phyloP scores from a whole-genome alignment of 1,140 invertebrate species.

The Drosophila nigrodunni region DNA sequence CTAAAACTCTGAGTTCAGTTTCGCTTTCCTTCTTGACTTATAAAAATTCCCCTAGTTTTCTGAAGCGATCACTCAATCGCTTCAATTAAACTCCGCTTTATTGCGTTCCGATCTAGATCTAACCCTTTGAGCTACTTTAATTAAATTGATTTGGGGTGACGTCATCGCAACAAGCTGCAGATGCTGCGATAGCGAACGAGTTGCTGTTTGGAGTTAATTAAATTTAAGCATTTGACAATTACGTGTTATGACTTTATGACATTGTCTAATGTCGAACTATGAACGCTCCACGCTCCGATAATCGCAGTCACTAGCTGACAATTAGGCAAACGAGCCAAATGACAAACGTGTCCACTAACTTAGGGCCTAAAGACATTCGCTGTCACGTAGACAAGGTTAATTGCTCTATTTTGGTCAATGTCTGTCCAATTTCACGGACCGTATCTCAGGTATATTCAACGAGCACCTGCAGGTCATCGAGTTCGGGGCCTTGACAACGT shows the following conservation, averaged over 20 bases:
- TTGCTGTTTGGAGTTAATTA: slow-evolving; percentile 51
- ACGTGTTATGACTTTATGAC: slow-evolving; percentile 60
- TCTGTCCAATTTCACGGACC: slow-evolving; percentile 39
- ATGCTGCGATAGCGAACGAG: slow-evolving; percentile 67
- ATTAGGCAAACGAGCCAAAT: slow-evolving; percentile 49
- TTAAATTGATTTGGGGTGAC: slow-evolving; percentile 7
- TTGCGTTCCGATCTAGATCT: not conserved
- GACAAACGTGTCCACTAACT: slow-evolving; percentile 36
- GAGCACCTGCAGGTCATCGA: slow-evolving; percentile 39
- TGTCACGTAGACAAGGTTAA: slow-evolving; percentile 73
- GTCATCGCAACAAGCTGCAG: slow-evolving; percentile 22
- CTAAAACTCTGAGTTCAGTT: too few relatives aligned
- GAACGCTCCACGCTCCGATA: slow-evolving; percentile 42
- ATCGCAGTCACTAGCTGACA: slow-evolving; percentile 59
- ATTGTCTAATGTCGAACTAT: not conserved
- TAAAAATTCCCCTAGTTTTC: too few relatives aligned
- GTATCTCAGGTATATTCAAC: slow-evolving; percentile 34
- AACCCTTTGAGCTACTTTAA: not conserved
- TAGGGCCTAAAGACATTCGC: slow-evolving; percentile 33
- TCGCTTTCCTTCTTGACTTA: too few relatives aligned
- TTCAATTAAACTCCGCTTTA: not conserved
- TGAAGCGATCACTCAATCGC: slow-evolving; percentile 1
- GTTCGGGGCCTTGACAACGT: slow-evolving; percentile 30
- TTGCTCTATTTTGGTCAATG: slow-evolving; percentile 70
- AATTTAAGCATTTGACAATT: slow-evolving; percentile 44